A percentile compares a stretch with the other conserved stretches of the same genome.
phyloP scores from a whole-genome alignment of 2,888 invertebrate species.

The Drosophila prolongata region DNA sequence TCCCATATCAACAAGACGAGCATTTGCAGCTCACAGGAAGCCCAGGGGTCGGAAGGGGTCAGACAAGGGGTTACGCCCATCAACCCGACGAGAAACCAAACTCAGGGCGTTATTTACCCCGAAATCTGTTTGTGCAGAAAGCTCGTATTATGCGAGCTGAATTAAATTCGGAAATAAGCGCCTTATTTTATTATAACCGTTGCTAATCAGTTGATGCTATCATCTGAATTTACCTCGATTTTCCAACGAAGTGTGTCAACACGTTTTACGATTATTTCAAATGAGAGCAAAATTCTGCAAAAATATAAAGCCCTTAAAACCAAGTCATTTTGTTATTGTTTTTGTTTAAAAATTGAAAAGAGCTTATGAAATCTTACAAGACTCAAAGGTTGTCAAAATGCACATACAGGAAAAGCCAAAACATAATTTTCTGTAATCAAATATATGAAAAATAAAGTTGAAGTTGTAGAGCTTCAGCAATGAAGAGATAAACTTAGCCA shows the following conservation, averaged over 20 bases:
- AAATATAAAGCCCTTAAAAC: neutral
- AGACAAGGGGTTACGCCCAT: constrained; percentile 26
- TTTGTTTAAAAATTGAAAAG: no score
- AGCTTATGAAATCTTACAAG: no score
- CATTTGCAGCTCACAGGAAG: constrained; percentile 38
- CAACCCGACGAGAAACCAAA: constrained; percentile 30
- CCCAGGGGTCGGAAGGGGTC: neutral
- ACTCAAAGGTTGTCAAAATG: no score
- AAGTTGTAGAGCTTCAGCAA: no score
- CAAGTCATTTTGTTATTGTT: no score
- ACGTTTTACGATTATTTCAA: neutral
- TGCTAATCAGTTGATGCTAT: constrained; percentile 21
- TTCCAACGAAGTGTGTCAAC: neutral
- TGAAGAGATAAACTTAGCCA: no score
- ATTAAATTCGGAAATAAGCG: constrained; percentile 11
- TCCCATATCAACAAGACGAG: constrained; percentile 48
- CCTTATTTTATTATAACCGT: constrained; percentile 18
- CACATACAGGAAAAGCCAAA: no score
- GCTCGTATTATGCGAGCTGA: neutral
- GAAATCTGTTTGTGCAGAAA: constrained; percentile 18
- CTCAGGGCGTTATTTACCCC: neutral
- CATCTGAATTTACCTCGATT: constrained; percentile 4
- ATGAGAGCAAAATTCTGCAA: neutral
- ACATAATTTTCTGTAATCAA: no score
- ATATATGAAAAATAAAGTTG: no score